phyloP scores from a whole-genome alignment of 2,113 vertebrate species.

The Rhinolophus sinicus region DNA sequence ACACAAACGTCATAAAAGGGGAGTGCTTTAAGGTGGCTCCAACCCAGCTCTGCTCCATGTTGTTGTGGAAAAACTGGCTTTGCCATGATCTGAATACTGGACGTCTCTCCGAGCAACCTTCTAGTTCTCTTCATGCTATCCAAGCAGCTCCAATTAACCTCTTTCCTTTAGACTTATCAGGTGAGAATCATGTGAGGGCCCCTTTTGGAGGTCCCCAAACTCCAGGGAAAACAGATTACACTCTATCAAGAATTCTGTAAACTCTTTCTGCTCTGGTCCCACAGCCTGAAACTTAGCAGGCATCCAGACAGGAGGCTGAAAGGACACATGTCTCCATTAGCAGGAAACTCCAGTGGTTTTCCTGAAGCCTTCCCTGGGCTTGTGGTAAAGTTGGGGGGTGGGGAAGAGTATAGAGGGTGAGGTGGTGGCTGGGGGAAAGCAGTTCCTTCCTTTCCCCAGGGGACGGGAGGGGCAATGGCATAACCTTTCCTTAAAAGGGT shows the following conservation, averaged over 20 bases:
- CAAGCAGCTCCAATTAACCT: background rate
- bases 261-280: background rate
- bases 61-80: background rate
- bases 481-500: background rate
- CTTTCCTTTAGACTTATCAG: background rate
- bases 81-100: no score
- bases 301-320: background rate
- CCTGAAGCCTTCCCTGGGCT: background rate
- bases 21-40: background rate
- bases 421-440: background rate
- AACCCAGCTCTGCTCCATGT: fast-evolving
- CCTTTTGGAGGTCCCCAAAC: no score
- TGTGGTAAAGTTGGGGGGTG: background rate
- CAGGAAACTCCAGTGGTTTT: background rate
- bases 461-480: background rate
- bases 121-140: background rate
- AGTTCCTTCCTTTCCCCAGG: background rate
- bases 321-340: background rate
- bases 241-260: background rate
- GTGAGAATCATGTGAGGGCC: background rate
- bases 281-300: background rate
- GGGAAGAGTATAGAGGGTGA: background rate
- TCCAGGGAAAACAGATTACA: background rate
- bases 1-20: background rate
- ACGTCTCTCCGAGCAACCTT: background rate